phyloP scores from a whole-genome alignment of 2,113 vertebrate species.

The Alligator mississippiensis region DNA sequence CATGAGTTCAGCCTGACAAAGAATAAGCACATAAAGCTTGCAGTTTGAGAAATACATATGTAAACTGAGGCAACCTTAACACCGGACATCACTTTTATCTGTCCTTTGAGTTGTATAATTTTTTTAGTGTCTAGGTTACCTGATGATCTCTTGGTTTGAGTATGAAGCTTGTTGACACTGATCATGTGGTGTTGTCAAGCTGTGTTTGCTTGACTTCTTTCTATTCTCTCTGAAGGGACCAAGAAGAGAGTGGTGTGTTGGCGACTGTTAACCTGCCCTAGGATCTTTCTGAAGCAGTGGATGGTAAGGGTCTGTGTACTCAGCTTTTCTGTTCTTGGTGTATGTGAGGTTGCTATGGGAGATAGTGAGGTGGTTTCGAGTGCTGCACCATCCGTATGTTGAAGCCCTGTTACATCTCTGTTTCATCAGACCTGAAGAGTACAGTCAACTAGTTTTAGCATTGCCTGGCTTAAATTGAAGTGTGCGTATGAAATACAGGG shows the following conservation, averaged over 20 bases:
- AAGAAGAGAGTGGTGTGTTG: neutral
- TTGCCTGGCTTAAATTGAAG: rapidly evolving
- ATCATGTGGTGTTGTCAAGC: neutral
- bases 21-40: neutral
- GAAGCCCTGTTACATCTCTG: neutral
- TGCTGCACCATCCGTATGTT: rapidly evolving
- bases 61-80: rapidly evolving
- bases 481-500: neutral
- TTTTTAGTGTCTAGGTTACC: neutral
- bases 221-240: neutral
- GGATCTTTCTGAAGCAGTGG: neutral
- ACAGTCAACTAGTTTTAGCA: rapidly evolving
- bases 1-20: neutral
- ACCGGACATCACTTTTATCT: neutral
- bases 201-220: neutral
- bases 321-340: rapidly evolving
- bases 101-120: neutral
- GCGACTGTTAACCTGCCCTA: rapidly evolving
- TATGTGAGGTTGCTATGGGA: rapidly evolving
- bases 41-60: rapidly evolving
- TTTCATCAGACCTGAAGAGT: rapidly evolving
- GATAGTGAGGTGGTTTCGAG: neutral
- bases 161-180: rapidly evolving
- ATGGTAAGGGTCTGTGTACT: rapidly evolving
- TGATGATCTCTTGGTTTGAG: neutral